Evolutionary conservation across 2,113 vertebrate genomes (phyloP), one percentile per base, ranked within the genome.

Genomic region (Seriola rivoliana): DNA sequence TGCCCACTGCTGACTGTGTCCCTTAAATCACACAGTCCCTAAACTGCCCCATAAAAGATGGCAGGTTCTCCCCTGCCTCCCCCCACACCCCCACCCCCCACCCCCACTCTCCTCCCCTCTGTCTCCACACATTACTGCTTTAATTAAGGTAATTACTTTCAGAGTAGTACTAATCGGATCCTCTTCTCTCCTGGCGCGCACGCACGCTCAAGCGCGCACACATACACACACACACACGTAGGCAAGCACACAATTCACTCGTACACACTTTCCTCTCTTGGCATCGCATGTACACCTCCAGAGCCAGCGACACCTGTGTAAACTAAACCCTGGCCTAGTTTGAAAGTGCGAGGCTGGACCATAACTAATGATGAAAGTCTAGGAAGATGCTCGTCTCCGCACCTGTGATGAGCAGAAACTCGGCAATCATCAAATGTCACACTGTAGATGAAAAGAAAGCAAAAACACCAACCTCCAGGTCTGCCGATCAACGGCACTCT

Each of bases 111-210:
- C 78, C 80, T 80, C 86, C 88, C 80, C 88, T 83, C 91, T 57
- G 91, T 85, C 90, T 93, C 86, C 83, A 88, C 92, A 94, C 93
- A 95, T 96, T 94, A 95, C 90, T 95, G 93, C 92, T 94, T 95
- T 95, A 95, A 96, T 96, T 95, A 95, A 95, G 94, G 95, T 95
- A 95, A 96, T 95, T 95, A 95, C 93, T 95, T 95, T 94, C 94
- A 95, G 94, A 95, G 94, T 93, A 95, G 90, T 91, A 94, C 91
- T 95, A 95, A 95, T 95, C 93, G 93, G 89, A 93, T 93, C 88
- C 91, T 87, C 89, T 90, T 88, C 88, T 92, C 89, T 88, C 83
- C 93, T 89, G 88, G 87, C 57, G 36, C 72, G 83, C 85, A 72
- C 4, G 38, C 68, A 77, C 57, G 42, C 72, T n/a, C 65, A 17